phyloP scores from a whole-genome alignment of 2,797 vertebrate genomes.

The Cheracebus regulus region DNA sequence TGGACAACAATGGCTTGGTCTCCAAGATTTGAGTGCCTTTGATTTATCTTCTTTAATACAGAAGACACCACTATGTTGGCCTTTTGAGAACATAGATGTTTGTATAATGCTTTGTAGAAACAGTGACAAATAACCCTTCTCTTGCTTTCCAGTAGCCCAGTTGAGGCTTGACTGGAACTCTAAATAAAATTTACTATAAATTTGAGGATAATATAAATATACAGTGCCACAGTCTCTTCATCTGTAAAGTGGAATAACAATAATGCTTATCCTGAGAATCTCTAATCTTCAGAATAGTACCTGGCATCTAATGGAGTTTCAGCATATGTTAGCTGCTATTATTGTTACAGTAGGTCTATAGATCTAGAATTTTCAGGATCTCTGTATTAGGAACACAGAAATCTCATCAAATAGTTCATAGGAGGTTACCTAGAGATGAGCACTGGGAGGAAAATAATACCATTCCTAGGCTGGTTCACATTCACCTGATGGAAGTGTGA shows the following conservation, averaged over 20 bases:
- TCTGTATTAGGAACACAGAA: neutral
- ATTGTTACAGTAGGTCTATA: neutral
- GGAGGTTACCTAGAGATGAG: neutral
- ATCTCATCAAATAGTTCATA: neutral
- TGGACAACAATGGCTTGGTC: neutral
- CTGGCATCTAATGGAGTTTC: neutral
- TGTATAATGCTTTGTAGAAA: neutral
- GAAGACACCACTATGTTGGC: no score
- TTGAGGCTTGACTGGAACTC: neutral
- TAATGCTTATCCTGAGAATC: neutral
- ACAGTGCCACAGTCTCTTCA: neutral
- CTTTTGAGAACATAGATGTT: neutral
- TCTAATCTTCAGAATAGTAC: neutral
- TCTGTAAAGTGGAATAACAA: neutral
- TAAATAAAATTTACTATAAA: neutral
- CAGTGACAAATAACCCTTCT: neutral
- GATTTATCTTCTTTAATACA: neutral
- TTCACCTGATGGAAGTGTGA: neutral
- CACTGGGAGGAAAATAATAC: neutral
- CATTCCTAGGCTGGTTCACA: no score
- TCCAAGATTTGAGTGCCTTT: neutral
- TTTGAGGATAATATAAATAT: neutral
- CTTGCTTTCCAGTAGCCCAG: neutral
- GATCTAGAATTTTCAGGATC: neutral
- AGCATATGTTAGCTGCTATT: neutral